Conservation (phyloP, 2,888 invertebrate genomes). For the Drosophila paramelanica region DNA sequence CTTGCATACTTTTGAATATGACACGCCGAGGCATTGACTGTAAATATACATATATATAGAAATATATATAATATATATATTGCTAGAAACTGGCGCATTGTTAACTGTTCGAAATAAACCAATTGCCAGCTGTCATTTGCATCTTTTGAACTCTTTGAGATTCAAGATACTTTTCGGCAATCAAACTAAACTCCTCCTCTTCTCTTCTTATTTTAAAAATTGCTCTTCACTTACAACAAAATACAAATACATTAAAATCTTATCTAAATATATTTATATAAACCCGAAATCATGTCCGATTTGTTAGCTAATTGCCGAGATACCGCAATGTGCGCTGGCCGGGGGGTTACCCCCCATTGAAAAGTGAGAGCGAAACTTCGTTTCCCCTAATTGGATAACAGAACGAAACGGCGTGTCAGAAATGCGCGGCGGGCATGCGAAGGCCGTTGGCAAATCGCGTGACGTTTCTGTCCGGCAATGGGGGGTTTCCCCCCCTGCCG, state of each 20-base stretch:
- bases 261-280: slow-evolving; percentile 30
- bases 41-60: background rate
- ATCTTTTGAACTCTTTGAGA: background rate
- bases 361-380: slow-evolving; percentile 49
- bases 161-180: background rate
- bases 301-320: slow-evolving; percentile 45
- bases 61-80: background rate
- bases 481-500: too few species aligned
- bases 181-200: too few species aligned
- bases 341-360: background rate
- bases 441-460: slow-evolving; percentile 53
- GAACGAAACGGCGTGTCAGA: slow-evolving; percentile 46
- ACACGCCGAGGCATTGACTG: background rate
- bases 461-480: slow-evolving; percentile 40
- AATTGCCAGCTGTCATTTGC: slow-evolving; percentile 14
- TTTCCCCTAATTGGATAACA: slow-evolving; percentile 53
- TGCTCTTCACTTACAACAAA: background rate
- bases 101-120: slow-evolving; percentile 15
- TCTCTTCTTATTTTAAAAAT: background rate
- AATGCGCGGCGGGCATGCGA: slow-evolving; percentile 43
- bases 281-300: slow-evolving; percentile 27
- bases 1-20: slow-evolving; percentile 18
- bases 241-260: slow-evolving; percentile 12
- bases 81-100: slow-evolving; percentile 11
- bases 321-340: background rate